Evolutionary conservation across 2,888 invertebrate species (phyloP), one percentile per base, ranked within the genome.

Genomic region (Amblyjoppa fuscipennis): DNA sequence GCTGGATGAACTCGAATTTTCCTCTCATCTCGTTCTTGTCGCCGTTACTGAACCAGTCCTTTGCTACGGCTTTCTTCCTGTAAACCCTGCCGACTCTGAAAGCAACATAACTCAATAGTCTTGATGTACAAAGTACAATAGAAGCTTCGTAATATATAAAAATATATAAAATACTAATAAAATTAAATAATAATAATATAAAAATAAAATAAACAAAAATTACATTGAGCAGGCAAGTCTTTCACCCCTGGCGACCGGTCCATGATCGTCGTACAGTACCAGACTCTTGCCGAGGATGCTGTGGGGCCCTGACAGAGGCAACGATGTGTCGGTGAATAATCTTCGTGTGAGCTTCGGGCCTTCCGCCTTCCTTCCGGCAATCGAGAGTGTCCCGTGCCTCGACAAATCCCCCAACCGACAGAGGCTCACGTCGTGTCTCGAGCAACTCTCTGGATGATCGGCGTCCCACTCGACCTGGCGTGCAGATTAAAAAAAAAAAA

Each of bases 31-130:
- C 94, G 53, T 96, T 94, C 0, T 94, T 94, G 83, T 96, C 95
- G 0, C 97, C 97, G 94, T 98, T 98, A 5, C 97, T 97, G 94
- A 97, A 98, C 98, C 98, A 98, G 91, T 98, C 97, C 90, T 96
- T 96, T 0, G 96, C 97, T 0, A 98, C 98, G 0, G 97, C 98
- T 94, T 98, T 98, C 82, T 97, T 96, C 7, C 97, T 96, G 90
- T 96, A 96, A 7, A 97, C 95, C 0, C 97, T 96, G 76, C 95
- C 95, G 87, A 98, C 96, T 80, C 98, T 98, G 91, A 9, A 94
- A 92, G 13, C 13, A 34, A 56, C 13, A 25, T 1, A n/a, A 56
- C 34, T 28, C 16, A 61, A n/a, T 34, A 7, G 13, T 77, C 81
- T 45, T 20, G 51, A 53, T 49, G 59, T 77, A 69, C 25, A 28